These are phyloP conservation scores for Myotis planiceps DNA, from an alignment of 2,797 vertebrate species.

Conservation along the genomic window DNA sequence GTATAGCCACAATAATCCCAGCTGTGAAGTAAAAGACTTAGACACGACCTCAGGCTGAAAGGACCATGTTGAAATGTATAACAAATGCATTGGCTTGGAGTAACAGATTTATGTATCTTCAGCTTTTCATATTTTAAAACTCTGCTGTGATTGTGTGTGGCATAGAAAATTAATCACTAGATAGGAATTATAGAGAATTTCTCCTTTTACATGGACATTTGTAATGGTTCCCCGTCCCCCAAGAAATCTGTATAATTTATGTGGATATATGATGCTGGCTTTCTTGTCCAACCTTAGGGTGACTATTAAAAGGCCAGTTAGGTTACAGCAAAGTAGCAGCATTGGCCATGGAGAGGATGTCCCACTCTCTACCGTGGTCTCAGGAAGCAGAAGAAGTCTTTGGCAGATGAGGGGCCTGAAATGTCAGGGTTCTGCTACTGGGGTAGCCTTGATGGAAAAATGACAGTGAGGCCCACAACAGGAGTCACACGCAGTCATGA, in stretches of 20 bases:
- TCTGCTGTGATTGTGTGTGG: neutral
- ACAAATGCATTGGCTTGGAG: neutral
- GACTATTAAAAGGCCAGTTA: neutral
- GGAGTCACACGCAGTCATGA: neutral
- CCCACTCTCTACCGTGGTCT: neutral
- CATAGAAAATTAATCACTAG: neutral
- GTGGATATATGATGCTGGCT: neutral
- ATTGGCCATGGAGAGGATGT: neutral
- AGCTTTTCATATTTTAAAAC: neutral
- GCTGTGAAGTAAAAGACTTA: conserved; percentile 29
- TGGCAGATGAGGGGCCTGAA: neutral
- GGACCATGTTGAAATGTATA: neutral
- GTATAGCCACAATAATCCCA: neutral
- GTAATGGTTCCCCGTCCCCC: neutral
- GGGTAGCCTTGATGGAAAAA: neutral
- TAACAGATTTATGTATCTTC: neutral
- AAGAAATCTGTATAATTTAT: neutral
- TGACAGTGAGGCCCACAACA: neutral
- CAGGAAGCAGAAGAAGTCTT: neutral
- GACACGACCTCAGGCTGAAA: conserved; percentile 4
- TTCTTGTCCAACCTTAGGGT: neutral
- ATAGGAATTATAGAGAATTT: neutral
- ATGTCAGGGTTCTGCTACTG: neutral
- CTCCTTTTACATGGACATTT: neutral
- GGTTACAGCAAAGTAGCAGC: neutral